Conservation (phyloP, 2,888 invertebrate genomes). For the Lepidocyrtinus sp. region DNA sequence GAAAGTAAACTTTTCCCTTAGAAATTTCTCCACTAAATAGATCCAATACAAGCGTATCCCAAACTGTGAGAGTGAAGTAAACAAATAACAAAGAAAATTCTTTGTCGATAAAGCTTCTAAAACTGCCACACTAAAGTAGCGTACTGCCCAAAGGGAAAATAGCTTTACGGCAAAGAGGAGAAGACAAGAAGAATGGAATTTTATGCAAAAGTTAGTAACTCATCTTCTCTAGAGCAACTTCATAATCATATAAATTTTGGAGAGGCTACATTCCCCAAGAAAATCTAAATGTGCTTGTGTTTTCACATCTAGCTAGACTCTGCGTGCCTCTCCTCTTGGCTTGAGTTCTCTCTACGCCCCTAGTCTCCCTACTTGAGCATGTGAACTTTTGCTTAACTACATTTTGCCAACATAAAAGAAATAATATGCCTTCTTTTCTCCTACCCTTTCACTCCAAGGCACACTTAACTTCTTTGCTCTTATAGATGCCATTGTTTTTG, state of each 20-base stretch:
- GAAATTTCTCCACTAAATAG: slow-evolving; percentile 1
- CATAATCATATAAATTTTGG: slow-evolving; percentile 54
- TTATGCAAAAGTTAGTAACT: slow-evolving; percentile 54
- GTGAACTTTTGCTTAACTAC: slow-evolving; percentile 16
- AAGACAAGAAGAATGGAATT: slow-evolving; percentile 26
- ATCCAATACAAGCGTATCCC: neutral
- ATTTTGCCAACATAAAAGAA: slow-evolving; percentile 17
- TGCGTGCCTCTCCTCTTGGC: slow-evolving; percentile 8
- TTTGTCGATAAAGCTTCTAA: neutral
- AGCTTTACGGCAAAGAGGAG: slow-evolving; percentile 9
- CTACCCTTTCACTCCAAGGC: slow-evolving; percentile 12
- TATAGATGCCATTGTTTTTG: slow-evolving; percentile 12
- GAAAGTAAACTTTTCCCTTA: neutral
- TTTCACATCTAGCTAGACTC: neutral
- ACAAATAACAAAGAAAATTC: slow-evolving; percentile 7
- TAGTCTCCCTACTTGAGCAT: neutral
- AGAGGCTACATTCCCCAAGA: slow-evolving; percentile 27
- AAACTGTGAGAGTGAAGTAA: neutral
- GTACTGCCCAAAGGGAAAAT: slow-evolving; percentile 11
- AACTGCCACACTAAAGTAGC: neutral
- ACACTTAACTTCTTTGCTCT: slow-evolving; percentile 18
- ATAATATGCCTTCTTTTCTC: slow-evolving; percentile 15
- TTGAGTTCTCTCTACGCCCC: no score
- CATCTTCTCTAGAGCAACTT: slow-evolving; percentile 50
- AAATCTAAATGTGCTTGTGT: neutral